Base-by-base conservation (phyloP, 2,888 invertebrate genomes). In the Drosophila merina region DNA sequence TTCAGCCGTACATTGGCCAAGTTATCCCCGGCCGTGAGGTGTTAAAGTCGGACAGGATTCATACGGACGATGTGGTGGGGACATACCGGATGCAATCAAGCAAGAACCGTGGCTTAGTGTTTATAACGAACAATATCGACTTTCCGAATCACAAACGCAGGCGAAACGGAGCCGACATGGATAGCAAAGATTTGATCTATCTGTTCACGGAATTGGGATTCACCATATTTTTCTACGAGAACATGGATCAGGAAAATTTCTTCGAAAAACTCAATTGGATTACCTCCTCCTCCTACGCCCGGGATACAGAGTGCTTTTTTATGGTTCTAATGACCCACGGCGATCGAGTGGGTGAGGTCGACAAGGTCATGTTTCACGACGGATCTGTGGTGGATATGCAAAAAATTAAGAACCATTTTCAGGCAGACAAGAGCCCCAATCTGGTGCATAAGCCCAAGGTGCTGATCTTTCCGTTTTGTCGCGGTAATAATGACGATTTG, bases 401-500 rank as follows among this genome's bases (percentile, higher is more conserved):
- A 20, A 91, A 93, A 49, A 93, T 96, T 77, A 90, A 95, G 31
- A 92, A 93, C 36, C 92, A 93, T 78, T 95, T 96, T 90, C 93
- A 93, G 82, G 93, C 94, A 80, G 78, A 86, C 12, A 92, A 91
- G 57, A 94, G 94, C 88, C 92, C 92, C 0, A 86, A 89, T 57
- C 92, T 95, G 66, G 80, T 89, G 8, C 92, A 93, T 56, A 94
- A 95, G 82, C 95, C 96, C 25, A 96, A 96, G 91, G 94, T 96
- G 58, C 94, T 96, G 86, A 93, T 96, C 64, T 95, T 95, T 86
- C 96, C 96, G 86, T 94, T 94, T 75, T 96, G 95, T 91, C 93
- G 92, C 45, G 93, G 92, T 9, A 59, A 74, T 14, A 67, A 74
- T 9, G 81, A 88, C n/a, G 92, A 91, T 75, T 79, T 81, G 44